These are phyloP conservation scores for Agrypnia vestita DNA, from an alignment of 1,140 invertebrate species.

Conservation along the genomic window DNA sequence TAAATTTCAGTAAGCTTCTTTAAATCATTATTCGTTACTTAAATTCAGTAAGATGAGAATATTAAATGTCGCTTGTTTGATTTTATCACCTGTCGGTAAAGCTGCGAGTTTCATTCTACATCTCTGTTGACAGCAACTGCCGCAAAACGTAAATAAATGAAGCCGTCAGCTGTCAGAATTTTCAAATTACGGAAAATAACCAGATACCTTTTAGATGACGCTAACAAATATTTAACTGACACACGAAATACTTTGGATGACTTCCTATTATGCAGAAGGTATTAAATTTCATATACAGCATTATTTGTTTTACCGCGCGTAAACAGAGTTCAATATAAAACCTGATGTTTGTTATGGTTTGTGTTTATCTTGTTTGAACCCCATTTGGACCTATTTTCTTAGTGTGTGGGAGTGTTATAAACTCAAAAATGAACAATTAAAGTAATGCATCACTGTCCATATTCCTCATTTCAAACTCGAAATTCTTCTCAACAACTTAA, in stretches of 20 bases:
- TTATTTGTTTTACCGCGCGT: neutral
- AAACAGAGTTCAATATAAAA: neutral
- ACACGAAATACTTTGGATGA: slow-evolving; percentile 14
- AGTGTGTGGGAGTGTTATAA: neutral
- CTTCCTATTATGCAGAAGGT: neutral
- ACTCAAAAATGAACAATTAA: neutral
- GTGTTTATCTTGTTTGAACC: neutral
- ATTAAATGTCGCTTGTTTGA: neutral
- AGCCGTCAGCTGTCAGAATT: neutral
- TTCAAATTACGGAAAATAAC: slow-evolving; percentile 23
- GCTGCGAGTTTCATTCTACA: neutral
- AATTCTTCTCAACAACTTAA: neutral
- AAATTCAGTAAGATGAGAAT: neutral
- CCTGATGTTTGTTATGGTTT: neutral
- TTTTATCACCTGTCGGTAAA: neutral
- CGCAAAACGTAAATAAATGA: slow-evolving; percentile 32
- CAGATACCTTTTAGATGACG: slow-evolving; percentile 18
- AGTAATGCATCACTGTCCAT: neutral
- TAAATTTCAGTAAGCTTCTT: neutral
- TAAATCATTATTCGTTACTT: neutral
- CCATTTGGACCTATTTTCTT: too few relatives aligned
- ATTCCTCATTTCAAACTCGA: neutral
- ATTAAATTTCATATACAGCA: neutral
- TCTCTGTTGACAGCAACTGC: slow-evolving; percentile 27
- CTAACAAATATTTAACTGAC: slow-evolving; percentile 25